Percentiles rank a stretch among this genome's conserved stretches.
Evolutionary conservation across 2,113 vertebrate genomes (phyloP).

Genomic region (Oncorhynchus gorbuscha): DNA sequence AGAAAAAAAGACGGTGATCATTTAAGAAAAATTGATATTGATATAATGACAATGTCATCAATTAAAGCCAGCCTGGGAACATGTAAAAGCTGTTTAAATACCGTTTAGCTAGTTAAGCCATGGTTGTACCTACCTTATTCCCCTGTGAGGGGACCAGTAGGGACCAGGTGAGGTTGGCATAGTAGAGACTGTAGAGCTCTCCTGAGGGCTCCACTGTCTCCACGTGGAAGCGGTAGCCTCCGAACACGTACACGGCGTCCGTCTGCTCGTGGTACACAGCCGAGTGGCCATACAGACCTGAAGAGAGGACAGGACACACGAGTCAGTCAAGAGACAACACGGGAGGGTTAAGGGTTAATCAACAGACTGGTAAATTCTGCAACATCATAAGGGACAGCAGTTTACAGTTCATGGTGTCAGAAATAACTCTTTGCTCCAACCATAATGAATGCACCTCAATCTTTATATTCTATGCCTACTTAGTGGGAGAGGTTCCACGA

Average conservation of each 20-base stretch:
- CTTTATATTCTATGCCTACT: no score
- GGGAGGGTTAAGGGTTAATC: not conserved
- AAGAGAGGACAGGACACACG: not conserved
- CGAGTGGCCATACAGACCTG: constrained; percentile 89
- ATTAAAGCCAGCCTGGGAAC: no score
- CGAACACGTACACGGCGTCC: constrained; percentile 87
- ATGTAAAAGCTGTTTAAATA: not conserved
- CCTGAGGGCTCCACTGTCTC: constrained; percentile 86
- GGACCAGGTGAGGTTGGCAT: constrained; percentile 89
- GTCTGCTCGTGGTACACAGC: constrained; percentile 88
- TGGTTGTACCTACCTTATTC: constrained; percentile 76
- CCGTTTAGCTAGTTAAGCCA: not conserved
- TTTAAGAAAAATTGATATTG: not conserved
- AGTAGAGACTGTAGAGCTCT: constrained; percentile 87
- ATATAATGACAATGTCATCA: no score
- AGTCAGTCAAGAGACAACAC: not conserved
- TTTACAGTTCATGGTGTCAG: no score
- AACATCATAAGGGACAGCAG: no score
- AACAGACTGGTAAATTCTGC: no score
- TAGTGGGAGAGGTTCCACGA: not conserved
- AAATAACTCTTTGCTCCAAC: no score
- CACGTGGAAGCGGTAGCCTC: constrained; percentile 89
- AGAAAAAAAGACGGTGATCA: not conserved
- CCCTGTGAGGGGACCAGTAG: constrained; percentile 86
- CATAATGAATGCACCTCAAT: no score